phyloP scores from a whole-genome alignment of 2,113 vertebrate genomes.

The Oophaga pumilio region DNA sequence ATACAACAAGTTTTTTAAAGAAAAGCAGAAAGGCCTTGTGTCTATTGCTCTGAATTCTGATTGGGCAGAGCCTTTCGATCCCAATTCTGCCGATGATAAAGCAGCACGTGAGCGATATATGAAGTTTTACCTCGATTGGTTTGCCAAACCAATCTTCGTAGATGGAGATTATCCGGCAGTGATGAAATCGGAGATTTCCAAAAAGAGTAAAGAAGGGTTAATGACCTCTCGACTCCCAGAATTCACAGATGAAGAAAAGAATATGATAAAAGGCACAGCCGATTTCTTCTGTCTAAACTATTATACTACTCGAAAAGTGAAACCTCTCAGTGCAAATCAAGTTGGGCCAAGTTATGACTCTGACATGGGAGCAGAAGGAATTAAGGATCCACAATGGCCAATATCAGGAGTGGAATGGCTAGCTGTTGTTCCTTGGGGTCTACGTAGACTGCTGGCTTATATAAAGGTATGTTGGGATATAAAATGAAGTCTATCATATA shows the following conservation, averaged over 20 bases:
- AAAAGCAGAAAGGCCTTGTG: constrained; percentile 68
- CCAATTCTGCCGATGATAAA: constrained; percentile 63
- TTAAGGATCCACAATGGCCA: constrained; percentile 76
- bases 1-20: constrained; percentile 71
- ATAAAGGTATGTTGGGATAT: constrained; percentile 71
- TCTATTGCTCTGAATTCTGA: constrained; percentile 74
- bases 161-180: constrained; percentile 79
- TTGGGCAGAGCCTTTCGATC: constrained; percentile 73
- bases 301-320: constrained; percentile 76
- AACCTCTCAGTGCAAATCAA: constrained; percentile 58
- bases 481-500: too few species aligned
- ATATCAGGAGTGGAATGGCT: constrained; percentile 71
- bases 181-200: constrained; percentile 72
- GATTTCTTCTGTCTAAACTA: constrained; percentile 85
- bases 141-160: constrained; percentile 80
- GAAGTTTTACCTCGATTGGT: constrained; percentile 75
- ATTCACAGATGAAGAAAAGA: constrained; percentile 76
- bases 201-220: constrained; percentile 68
- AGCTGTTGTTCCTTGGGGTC: constrained; percentile 71
- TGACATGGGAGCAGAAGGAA: constrained; percentile 66
- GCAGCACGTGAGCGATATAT: constrained; percentile 69
- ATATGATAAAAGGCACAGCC: constrained; percentile 71
- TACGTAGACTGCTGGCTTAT: constrained; percentile 75
- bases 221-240: constrained; percentile 67
- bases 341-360: constrained; percentile 61